A percentile compares a stretch with the other conserved stretches of the same genome.
phyloP scores from a whole-genome alignment of 2,797 vertebrate genomes.

The Pantherophis vulpinus region DNA sequence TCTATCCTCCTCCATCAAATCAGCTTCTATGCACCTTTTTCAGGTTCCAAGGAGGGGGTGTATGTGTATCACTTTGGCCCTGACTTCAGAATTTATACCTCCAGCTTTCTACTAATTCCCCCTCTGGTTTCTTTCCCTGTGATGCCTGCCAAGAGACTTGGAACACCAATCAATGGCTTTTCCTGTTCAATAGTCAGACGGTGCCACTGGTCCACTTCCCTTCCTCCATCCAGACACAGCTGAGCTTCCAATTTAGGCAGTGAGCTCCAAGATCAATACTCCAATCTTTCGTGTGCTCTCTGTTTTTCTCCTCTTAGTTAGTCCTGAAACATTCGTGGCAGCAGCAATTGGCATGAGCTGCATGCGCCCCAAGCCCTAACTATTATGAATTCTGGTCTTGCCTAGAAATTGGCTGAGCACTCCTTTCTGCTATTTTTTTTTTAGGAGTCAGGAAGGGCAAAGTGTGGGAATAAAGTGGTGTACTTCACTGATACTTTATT shows the following conservation, averaged over 20 bases:
- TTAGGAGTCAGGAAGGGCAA: background rate
- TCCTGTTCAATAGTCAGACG: conserved; percentile 13
- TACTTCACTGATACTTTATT: conserved; percentile 3
- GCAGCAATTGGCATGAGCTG: background rate
- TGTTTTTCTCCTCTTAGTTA: background rate
- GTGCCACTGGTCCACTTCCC: background rate
- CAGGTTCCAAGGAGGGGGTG: background rate
- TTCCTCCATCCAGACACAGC: background rate
- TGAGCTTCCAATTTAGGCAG: background rate
- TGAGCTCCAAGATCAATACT: background rate
- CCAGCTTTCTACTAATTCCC: conserved; percentile 28
- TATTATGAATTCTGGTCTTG: conserved; percentile 7
- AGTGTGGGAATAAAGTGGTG: background rate
- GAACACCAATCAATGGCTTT: conserved; percentile 1
- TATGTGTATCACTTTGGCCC: background rate
- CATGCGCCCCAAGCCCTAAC: background rate
- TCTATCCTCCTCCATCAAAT: background rate
- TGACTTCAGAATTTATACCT: conserved; percentile 22
- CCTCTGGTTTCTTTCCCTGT: conserved; percentile 16
- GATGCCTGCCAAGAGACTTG: conserved; percentile 26
- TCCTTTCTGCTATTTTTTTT: background rate
- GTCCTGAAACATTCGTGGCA: background rate
- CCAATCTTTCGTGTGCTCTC: background rate
- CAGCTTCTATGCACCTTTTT: background rate
- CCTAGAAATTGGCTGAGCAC: conserved; percentile 12